phyloP scores from a whole-genome alignment of 2,888 invertebrate species.

The Gastrophysa polygoni region DNA sequence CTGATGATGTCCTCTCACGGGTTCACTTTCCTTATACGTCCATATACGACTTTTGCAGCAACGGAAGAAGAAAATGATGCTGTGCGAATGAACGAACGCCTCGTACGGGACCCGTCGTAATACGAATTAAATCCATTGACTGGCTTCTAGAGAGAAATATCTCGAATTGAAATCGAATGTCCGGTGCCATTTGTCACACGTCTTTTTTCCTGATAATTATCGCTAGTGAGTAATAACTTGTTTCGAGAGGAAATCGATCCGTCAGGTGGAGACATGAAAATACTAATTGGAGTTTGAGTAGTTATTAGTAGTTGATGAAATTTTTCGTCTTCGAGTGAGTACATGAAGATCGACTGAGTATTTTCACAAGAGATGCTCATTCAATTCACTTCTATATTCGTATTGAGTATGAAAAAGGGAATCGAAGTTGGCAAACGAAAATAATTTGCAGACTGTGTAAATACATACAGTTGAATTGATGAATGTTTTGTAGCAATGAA shows the following conservation, averaged over 20 bases:
- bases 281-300: neutral
- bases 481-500: too few species aligned
- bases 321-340: too few species aligned
- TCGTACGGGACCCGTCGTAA: conserved; percentile 35
- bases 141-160: conserved; percentile 27
- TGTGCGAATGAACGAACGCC: too few species aligned
- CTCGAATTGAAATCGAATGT: conserved; percentile 29
- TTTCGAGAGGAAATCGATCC: neutral
- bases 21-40: conserved; percentile 8
- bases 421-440: too few species aligned
- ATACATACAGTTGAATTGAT: too few species aligned
- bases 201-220: neutral
- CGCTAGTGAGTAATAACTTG: neutral
- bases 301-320: neutral
- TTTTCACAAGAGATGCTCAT: too few species aligned
- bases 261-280: neutral
- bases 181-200: conserved; percentile 13
- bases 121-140: conserved; percentile 33
- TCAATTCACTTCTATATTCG: too few species aligned
- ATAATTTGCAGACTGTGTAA: too few species aligned
- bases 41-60: neutral
- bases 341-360: too few species aligned
- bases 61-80: conserved; percentile 9
- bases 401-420: too few species aligned
- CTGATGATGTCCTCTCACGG: neutral